Evolutionary conservation across 2,888 invertebrate genomes (phyloP).

Genomic region (Lumbricus terrestris): DNA sequence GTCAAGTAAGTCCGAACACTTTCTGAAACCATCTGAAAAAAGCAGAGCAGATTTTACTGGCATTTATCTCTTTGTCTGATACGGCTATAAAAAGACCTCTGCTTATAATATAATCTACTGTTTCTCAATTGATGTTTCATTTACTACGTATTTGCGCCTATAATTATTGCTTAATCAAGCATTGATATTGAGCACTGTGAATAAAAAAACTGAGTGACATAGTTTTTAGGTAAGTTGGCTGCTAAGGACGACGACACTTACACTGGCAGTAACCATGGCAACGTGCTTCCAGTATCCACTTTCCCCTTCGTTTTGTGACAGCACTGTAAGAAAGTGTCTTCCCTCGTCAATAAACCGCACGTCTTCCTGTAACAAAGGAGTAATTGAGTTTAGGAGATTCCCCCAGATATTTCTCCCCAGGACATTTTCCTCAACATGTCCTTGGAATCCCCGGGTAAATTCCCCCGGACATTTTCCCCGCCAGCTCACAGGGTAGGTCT

Average conservation of each 20-base stretch:
- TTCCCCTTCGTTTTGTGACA: slow-evolving; percentile 53
- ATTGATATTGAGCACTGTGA: background rate
- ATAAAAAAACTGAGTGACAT: background rate
- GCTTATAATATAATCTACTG: background rate
- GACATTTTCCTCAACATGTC: too few species aligned
- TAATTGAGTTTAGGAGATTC: too few species aligned
- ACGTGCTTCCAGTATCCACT: slow-evolving; percentile 58
- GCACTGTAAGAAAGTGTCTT: slow-evolving; percentile 51
- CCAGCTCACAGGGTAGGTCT: too few species aligned
- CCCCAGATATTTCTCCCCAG: too few species aligned
- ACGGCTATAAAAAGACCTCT: too few species aligned
- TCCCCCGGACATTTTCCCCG: too few species aligned
- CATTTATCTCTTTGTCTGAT: background rate
- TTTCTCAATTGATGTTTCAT: background rate
- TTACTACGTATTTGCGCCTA: too few species aligned
- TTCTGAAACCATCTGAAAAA: slow-evolving; percentile 30
- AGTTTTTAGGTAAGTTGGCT: background rate
- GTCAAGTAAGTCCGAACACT: slow-evolving; percentile 49
- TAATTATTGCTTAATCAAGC: background rate
- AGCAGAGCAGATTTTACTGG: background rate
- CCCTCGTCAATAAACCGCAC: slow-evolving; percentile 36
- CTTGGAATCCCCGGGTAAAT: too few species aligned
- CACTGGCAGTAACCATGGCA: slow-evolving; percentile 50
- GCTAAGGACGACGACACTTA: slow-evolving; percentile 18
- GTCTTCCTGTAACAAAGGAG: slow-evolving; percentile 31